Evolutionary conservation across 1,140 invertebrate genomes (phyloP), one percentile per base, ranked within the genome.

Genomic region (Ditylenchus dipsaci): DNA sequence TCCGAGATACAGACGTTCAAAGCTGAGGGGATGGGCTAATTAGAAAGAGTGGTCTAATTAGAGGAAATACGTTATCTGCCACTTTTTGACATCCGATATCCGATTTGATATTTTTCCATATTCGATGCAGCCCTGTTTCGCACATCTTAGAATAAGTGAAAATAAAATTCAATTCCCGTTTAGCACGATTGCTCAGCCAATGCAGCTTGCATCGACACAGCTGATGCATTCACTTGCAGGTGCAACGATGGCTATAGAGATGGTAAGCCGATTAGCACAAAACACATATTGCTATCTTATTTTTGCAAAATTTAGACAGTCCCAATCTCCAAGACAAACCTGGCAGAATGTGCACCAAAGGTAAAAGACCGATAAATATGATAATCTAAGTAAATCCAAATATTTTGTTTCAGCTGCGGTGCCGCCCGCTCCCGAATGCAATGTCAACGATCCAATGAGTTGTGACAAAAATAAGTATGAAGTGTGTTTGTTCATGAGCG

Each of bases 141-240:
- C n/a, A n/a, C n/a, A n/a, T n/a, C n/a, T n/a, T n/a, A n/a, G n/a
- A n/a, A n/a, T n/a, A n/a, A n/a, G n/a, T n/a, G n/a, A n/a, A n/a
- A n/a, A 3, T 38, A 38, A 38, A 38, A 38, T 38, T 3, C 33
- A 38, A 38, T 38, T 38, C 3, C 33, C n/a, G 63, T 38, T 38
- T 11, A 38, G 43, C 80, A 83, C 58, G 80, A 83, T 65, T 84
- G 83, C 69, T 70, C 79, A 45, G 61, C 68, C 0, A 76, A 84
- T 70, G 82, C 84, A 15, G 56, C 71, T 27, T 85, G 85, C 69
- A 77, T 80, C 61, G 84, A 85, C 65, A 78, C 78, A 13, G 75
- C 76, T 9, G 84, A 84, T 19, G 43, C 73, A 8, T 85, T 75
- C 68, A 76, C 79, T 1, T 85, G 85, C 70, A 63, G 77, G 11